A percentile compares a stretch with the other conserved stretches of the same genome.
phyloP scores from a whole-genome alignment of 1,140 invertebrate species.

The Eumeta japonica region DNA sequence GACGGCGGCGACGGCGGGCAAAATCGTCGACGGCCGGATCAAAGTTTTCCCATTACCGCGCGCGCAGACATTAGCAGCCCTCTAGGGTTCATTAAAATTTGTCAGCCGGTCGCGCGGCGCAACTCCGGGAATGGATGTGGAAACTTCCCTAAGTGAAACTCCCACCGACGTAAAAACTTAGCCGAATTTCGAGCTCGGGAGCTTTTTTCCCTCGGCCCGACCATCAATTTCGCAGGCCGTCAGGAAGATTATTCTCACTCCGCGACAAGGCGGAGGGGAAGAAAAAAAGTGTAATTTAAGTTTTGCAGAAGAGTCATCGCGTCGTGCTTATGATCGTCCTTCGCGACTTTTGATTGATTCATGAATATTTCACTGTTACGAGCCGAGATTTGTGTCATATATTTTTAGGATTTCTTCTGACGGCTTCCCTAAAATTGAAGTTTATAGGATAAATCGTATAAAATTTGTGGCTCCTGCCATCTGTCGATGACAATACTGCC shows the following conservation, averaged over 20 bases:
- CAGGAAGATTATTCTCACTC: conserved; percentile 56
- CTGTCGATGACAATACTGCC: no score
- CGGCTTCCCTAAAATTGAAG: no score
- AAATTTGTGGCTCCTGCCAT: no score
- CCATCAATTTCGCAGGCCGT: conserved; percentile 54
- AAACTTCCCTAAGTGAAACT: conserved; percentile 54
- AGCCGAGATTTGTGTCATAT: no score
- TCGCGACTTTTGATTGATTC: conserved; percentile 54
- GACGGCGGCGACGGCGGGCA: no score
- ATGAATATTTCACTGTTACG: conserved; percentile 33
- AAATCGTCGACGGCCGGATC: no score
- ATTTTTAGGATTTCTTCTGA: no score
- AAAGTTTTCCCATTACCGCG: conserved; percentile 53
- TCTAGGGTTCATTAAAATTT: conserved; percentile 56
- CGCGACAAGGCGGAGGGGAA: no score
- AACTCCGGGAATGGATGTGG: conserved; percentile 53
- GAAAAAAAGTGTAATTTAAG: conserved; percentile 57
- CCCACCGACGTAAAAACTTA: conserved; percentile 52
- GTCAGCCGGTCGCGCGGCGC: conserved; percentile 48
- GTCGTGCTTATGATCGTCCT: conserved; percentile 50
- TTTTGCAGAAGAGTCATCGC: conserved; percentile 45
- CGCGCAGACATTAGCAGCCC: conserved; percentile 49
- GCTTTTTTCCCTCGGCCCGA: no score
- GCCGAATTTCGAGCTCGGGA: conserved; percentile 34
- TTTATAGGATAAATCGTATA: no score